A percentile compares a stretch with the other conserved stretches of the same genome.
Conservation (phyloP, 2,797 vertebrate genomes). For the Trachurus trachurus region DNA sequence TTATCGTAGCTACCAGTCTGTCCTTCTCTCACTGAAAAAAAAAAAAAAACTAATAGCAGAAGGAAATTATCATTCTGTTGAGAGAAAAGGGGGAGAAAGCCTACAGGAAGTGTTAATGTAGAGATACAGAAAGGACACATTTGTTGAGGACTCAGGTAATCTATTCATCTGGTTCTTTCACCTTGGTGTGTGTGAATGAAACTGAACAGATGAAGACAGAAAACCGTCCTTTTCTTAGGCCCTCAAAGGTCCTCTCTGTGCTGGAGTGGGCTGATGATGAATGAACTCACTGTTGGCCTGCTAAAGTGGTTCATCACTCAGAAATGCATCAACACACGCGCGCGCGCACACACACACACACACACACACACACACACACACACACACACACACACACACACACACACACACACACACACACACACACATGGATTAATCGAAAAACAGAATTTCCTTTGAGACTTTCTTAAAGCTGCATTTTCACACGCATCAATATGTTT, state of each 20-base stretch:
- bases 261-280: slow-evolving; percentile 58
- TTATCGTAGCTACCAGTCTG: neutral
- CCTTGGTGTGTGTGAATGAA: neutral
- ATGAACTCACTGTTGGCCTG: slow-evolving; percentile 35
- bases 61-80: neutral
- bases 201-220: slow-evolving; percentile 49
- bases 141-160: slow-evolving; percentile 5
- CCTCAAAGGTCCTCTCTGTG: slow-evolving; percentile 27
- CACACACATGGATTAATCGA: neutral
- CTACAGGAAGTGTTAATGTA: neutral
- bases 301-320: slow-evolving; percentile 28
- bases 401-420: neutral
- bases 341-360: neutral
- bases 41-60: slow-evolving; percentile 11
- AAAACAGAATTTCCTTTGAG: neutral
- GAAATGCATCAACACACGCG: neutral
- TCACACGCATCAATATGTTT: neutral
- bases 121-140: neutral
- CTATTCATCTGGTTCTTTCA: neutral
- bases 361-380: neutral
- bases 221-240: neutral
- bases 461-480: neutral
- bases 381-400: slow-evolving; percentile 8
- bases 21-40: slow-evolving; percentile 18
- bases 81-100: neutral